A percentile compares a stretch with the other conserved stretches of the same genome.
Evolutionary conservation across 1,140 invertebrate genomes (phyloP).

Genomic region (Pentalonia nigronervosa): DNA sequence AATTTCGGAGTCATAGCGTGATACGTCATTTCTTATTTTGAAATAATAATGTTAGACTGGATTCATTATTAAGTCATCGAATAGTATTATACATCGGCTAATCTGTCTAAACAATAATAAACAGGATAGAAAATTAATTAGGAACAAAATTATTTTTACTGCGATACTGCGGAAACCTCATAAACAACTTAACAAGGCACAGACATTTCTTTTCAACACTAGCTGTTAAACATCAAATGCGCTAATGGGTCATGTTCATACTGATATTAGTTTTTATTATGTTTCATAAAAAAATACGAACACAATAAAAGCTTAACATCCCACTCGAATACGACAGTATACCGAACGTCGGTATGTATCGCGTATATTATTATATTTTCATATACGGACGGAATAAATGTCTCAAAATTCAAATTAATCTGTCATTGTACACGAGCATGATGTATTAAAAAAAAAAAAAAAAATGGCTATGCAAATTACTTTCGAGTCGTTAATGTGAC

Average conservation of each 20-base stretch:
- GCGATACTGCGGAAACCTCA: neutral
- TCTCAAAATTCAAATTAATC: neutral
- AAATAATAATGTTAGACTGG: neutral
- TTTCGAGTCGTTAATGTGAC: neutral
- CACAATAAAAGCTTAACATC: neutral
- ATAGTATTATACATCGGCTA: neutral
- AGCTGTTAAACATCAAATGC: neutral
- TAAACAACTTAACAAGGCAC: neutral
- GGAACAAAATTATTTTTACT: neutral
- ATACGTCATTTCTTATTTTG: neutral
- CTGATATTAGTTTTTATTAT: neutral
- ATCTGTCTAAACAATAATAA: neutral
- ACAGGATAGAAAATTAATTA: neutral
- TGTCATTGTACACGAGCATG: neutral
- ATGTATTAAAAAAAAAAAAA: neutral
- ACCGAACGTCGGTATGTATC: neutral
- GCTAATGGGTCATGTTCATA: neutral
- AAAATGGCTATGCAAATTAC: slow-evolving; percentile 6
- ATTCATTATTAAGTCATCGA: neutral
- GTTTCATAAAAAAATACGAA: neutral
- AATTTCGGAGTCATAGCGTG: neutral
- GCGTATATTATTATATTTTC: neutral
- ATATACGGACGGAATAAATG: neutral
- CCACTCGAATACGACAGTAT: neutral
- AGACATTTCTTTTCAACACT: neutral